Evolutionary conservation across 2,113 vertebrate species (phyloP).

Genomic region (Poicephalus meyeri): DNA sequence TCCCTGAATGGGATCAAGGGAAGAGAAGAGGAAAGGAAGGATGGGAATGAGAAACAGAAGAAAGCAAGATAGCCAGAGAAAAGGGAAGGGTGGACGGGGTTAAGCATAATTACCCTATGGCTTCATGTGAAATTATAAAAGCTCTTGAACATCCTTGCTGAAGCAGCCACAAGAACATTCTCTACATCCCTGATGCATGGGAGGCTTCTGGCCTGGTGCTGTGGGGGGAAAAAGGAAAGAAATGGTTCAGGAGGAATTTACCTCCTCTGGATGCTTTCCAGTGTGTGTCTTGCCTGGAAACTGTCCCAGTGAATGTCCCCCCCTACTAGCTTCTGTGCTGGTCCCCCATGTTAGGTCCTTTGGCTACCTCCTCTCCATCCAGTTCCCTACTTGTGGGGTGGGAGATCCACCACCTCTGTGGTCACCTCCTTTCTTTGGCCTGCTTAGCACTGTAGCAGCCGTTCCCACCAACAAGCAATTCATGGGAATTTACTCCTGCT

Average conservation of each 20-base stretch:
- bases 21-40: slow-evolving; percentile 1
- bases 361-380: not conserved
- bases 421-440: not conserved
- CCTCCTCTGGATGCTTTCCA: not conserved
- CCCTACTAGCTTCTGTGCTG: not conserved
- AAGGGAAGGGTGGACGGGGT: not conserved
- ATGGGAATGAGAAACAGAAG: slow-evolving; percentile 16
- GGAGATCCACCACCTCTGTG: not conserved
- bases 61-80: not conserved
- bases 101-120: not conserved
- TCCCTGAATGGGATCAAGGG: slow-evolving; percentile 26
- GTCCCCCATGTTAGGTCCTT: not conserved
- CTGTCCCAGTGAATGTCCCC: not conserved
- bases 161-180: not conserved
- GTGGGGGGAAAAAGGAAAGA: not conserved
- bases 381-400: not conserved
- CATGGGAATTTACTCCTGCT: not conserved
- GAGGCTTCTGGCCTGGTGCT: not conserved
- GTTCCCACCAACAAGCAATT: not conserved
- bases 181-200: not conserved
- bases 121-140: not conserved
- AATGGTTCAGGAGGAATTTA: not conserved
- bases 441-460: not conserved
- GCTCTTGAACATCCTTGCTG: not conserved
- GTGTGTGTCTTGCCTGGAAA: slow-evolving; percentile 25